Evolutionary conservation across 2,888 invertebrate species (phyloP).

Genomic region (Sarcophaga rosellei): DNA sequence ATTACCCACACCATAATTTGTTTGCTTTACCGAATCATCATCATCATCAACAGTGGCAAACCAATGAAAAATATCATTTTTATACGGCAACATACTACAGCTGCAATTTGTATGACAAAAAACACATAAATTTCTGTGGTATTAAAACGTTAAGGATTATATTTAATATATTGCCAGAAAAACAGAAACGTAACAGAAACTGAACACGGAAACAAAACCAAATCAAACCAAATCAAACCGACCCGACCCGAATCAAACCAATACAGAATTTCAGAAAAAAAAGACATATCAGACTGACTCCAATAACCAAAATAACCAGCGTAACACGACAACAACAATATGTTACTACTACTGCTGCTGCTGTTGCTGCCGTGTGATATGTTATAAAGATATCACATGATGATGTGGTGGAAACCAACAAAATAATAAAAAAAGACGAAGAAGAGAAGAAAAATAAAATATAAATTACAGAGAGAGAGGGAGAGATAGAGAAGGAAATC

Average conservation of each 20-base stretch:
- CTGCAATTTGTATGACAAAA: not conserved
- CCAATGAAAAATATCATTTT: not conserved
- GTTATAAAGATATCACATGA: conserved; percentile 23
- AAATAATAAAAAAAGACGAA: no score
- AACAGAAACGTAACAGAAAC: not conserved
- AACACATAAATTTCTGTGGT: conserved; percentile 63
- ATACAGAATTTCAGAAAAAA: not conserved
- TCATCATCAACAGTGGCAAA: not conserved
- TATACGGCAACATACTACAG: no score
- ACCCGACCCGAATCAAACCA: conserved; percentile 10
- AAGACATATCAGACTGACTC: conserved; percentile 8
- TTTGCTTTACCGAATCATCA: conserved; percentile 24
- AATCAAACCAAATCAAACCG: conserved; percentile 44
- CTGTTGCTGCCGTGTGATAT: conserved; percentile 9
- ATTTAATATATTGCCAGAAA: conserved; percentile 58
- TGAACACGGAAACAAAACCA: conserved; percentile 4
- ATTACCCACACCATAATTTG: conserved; percentile 7
- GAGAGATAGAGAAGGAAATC: not conserved
- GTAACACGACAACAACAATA: conserved; percentile 17
- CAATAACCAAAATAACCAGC: conserved; percentile 47
- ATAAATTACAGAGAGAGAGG: not conserved
- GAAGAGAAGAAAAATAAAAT: not conserved
- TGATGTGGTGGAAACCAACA: conserved; percentile 22
- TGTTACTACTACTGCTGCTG: not conserved
- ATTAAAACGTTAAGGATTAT: conserved; percentile 68